These are phyloP conservation scores for Biston stratarius DNA, from an alignment of 2,888 invertebrate genomes.

Conservation along the genomic window DNA sequence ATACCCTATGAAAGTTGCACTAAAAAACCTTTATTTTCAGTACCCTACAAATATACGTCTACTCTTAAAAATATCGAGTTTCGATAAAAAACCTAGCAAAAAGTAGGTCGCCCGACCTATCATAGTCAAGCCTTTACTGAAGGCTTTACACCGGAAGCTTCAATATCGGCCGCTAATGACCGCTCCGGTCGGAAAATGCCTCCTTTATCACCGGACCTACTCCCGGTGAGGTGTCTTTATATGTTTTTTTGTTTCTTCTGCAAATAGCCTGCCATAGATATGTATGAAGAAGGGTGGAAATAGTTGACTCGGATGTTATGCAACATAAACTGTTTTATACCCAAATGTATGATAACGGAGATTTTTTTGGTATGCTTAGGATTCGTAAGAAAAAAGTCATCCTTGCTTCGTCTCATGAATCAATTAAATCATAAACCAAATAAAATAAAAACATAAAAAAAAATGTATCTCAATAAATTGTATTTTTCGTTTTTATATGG, in stretches of 20 bases:
- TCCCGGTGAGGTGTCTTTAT: conserved; percentile 39
- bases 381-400: too few relatives aligned
- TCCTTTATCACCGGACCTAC: conserved; percentile 44
- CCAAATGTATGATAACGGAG: not conserved
- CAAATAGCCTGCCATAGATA: conserved; percentile 39
- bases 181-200: conserved; percentile 42
- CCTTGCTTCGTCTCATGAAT: too few relatives aligned
- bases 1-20: not conserved
- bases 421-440: too few relatives aligned
- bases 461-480: too few relatives aligned
- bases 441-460: too few relatives aligned
- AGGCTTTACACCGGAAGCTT: conserved; percentile 17
- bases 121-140: conserved; percentile 19
- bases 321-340: not conserved
- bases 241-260: conserved; percentile 33
- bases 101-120: conserved; percentile 21
- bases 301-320: conserved; percentile 18
- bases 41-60: not conserved
- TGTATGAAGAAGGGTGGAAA: conserved; percentile 1
- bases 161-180: conserved; percentile 39
- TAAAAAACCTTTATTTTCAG: not conserved
- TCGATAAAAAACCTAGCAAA: conserved; percentile 11
- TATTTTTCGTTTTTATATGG: too few relatives aligned
- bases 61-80: conserved; percentile 4
- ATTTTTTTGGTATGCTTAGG: not conserved